Evolutionary conservation across 2,113 vertebrate genomes (phyloP).

Genomic region (Chascanopsetta lugubris): DNA sequence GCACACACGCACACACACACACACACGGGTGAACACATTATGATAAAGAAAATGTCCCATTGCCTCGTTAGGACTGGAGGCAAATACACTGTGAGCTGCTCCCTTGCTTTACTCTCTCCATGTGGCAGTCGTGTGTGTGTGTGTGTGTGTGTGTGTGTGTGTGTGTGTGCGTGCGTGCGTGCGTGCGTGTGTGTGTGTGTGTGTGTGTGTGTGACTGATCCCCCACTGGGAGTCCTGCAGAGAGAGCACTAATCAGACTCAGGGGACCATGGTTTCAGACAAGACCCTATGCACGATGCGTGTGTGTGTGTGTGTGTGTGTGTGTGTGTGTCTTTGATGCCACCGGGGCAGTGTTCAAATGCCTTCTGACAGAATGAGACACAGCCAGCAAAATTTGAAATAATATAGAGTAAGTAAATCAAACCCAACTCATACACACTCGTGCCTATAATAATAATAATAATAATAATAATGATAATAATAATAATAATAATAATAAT

Average conservation of each 20-base stretch:
- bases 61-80: conserved; percentile 33
- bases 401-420: no score
- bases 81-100: conserved; percentile 36
- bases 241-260: conserved; percentile 72
- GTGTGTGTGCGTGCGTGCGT: conserved; percentile 7
- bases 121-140: conserved; percentile 28
- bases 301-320: conserved; percentile 5
- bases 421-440: no score
- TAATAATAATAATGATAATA: no score
- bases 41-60: conserved; percentile 25
- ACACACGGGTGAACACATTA: conserved; percentile 33
- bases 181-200: conserved; percentile 22
- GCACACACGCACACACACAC: neutral
- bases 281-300: conserved; percentile 19
- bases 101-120: conserved; percentile 31
- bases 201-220: conserved; percentile 41
- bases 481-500: no score
- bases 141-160: conserved; percentile 16
- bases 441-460: no score
- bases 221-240: conserved; percentile 59
- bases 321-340: neutral
- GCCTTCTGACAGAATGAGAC: conserved; percentile 25
- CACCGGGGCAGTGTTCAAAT: conserved; percentile 15
- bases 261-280: conserved; percentile 42
- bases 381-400: neutral